phyloP scores from a whole-genome alignment of 2,113 vertebrate genomes.

The Myiagra hebetior region DNA sequence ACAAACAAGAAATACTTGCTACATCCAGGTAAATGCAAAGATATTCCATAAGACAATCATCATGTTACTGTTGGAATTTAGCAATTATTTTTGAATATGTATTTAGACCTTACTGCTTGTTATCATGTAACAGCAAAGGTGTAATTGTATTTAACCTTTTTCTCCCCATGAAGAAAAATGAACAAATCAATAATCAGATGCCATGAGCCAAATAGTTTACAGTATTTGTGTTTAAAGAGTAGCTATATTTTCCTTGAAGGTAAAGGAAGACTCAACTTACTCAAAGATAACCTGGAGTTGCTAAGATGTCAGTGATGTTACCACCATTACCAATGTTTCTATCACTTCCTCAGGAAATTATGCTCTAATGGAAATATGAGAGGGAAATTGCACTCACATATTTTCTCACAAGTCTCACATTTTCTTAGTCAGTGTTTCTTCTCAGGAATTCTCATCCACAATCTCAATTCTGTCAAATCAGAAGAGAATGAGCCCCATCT shows the following conservation, averaged over 20 bases:
- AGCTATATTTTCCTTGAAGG: neutral
- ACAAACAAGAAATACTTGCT: conserved; percentile 37
- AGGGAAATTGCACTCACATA: neutral
- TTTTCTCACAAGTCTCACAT: neutral
- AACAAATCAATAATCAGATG: neutral
- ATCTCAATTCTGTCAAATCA: neutral
- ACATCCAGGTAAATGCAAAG: conserved; percentile 2
- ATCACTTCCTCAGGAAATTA: neutral
- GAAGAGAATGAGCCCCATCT: neutral
- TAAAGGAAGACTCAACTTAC: neutral
- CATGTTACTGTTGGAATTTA: neutral
- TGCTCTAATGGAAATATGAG: neutral
- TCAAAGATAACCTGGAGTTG: neutral
- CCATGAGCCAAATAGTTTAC: conserved; percentile 22
- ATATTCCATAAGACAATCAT: neutral
- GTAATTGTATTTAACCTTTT: conserved; percentile 28
- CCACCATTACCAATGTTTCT: neutral
- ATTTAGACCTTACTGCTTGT: neutral
- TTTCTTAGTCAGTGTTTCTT: neutral
- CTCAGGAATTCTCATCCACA: neutral
- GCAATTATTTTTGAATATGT: neutral
- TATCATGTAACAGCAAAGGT: conserved; percentile 7
- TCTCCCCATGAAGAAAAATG: conserved; percentile 24
- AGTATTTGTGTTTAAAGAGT: conserved; percentile 14
- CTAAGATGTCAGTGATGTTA: neutral